Evolutionary conservation across 1,140 invertebrate genomes (phyloP), one percentile per base, ranked within the genome.

Genomic region (Ostrea edulis): DNA sequence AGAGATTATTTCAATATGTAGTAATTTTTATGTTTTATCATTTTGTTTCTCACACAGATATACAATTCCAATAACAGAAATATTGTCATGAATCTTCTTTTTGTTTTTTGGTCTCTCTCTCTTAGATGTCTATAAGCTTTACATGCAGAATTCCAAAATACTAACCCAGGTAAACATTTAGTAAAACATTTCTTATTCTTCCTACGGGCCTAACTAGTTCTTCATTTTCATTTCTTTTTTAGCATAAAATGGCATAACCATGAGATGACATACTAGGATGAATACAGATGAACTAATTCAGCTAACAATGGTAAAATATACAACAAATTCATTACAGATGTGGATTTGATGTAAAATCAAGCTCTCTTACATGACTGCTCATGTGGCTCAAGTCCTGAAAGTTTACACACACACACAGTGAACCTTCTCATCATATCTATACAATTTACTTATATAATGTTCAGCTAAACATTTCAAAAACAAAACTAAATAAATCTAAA

Each of bases 311-410:
- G 29, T 77, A 35, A n/a, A 35, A 29, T 14, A 77, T 29, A 77
- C 68, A 77, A 77, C 68, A 77, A 77, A 14, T 12, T 25, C 68
- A 77, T 77, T 9, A 77, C 68, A 29, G 68, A 77, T 14, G 68
- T 77, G 68, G 68, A 22, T 77, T 5, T 44, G 35, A 44, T n/a
- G 68, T 77, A 77, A 77, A 35, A 9, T n/a, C n/a, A n/a, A n/a
- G n/a, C n/a, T n/a, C 25, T 77, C 68, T 77, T 77, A 77, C 68
- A 77, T 77, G 68, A 44, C 25, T 77, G 68, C 68, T 77, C 68
- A 77, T 77, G 25, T 77, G 68, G 25, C 68, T 77, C 68, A 77
- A 44, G 68, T 77, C 68, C 68, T 77, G 68, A 77, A 77, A 77
- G 25, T 77, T 77, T 77, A 77, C 25, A 77, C 29, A 77, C 29